A percentile compares a stretch with the other conserved stretches of the same genome.
Conservation (phyloP, 1,140 invertebrate genomes). For the Eupeodes corollae region DNA sequence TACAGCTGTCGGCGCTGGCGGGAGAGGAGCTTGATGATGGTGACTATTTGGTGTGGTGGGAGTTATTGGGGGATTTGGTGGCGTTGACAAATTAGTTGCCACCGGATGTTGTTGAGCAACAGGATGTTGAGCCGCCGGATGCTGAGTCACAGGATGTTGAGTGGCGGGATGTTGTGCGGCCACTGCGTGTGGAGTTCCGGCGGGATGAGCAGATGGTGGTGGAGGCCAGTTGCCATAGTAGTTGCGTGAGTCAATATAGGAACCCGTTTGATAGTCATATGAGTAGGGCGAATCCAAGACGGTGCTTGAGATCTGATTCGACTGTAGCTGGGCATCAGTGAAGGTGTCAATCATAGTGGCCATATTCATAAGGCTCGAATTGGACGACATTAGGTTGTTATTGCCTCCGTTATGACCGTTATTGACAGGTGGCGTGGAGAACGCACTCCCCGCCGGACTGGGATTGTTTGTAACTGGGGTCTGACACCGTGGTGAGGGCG, state of each 20-base stretch:
- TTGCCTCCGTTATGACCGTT: conserved; percentile 17
- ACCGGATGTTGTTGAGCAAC: conserved; percentile 4
- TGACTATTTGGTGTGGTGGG: conserved; percentile 8
- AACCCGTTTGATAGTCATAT: conserved; percentile 48
- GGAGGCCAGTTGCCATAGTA: conserved; percentile 35
- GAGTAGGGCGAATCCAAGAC: conserved; percentile 62
- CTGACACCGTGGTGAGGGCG: conserved; percentile 36
- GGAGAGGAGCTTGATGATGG: neutral
- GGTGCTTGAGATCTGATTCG: conserved; percentile 69
- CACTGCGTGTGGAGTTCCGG: conserved; percentile 9
- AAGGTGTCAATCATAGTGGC: conserved; percentile 60
- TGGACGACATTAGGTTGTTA: conserved; percentile 38
- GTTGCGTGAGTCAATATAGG: conserved; percentile 35
- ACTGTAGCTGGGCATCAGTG: conserved; percentile 63
- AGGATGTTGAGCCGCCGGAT: conserved; percentile 10
- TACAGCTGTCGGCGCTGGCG: neutral
- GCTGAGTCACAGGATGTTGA: conserved; percentile 11
- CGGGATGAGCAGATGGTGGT: conserved; percentile 17
- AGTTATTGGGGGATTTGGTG: conserved; percentile 8
- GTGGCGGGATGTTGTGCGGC: conserved; percentile 14
- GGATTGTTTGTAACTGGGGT: conserved; percentile 37
- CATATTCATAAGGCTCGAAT: conserved; percentile 53
- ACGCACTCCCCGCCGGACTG: conserved; percentile 34
- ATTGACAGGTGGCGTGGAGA: conserved; percentile 31
- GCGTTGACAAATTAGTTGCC: conserved; percentile 1